A percentile compares a stretch with the other conserved stretches of the same genome.
These are phyloP conservation scores for Protophormia terraenovae DNA, from an alignment of 2,888 invertebrate genomes.

Conservation along the genomic window DNA sequence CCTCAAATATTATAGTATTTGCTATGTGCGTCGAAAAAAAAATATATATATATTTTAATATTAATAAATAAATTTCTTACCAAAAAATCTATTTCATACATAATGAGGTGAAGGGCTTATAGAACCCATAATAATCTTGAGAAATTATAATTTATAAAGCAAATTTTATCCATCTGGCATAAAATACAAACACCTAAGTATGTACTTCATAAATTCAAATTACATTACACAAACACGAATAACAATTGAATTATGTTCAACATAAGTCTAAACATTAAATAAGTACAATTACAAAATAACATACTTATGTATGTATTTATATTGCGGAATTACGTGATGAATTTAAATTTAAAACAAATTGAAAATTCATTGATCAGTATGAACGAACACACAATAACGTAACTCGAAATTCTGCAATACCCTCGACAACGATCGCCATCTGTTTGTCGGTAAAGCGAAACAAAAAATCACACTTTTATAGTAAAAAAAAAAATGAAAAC, in stretches of 20 bases:
- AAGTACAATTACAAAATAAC: neutral
- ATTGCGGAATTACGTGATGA: slow-evolving; percentile 31
- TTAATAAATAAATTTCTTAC: too few species aligned
- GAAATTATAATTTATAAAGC: too few species aligned
- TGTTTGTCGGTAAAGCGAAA: slow-evolving; percentile 41
- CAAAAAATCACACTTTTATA: neutral
- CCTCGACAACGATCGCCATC: slow-evolving; percentile 4
- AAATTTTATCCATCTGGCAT: neutral
- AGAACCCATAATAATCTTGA: too few species aligned
- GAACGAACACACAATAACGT: neutral
- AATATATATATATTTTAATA: too few species aligned
- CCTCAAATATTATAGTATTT: too few species aligned
- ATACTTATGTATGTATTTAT: too few species aligned
- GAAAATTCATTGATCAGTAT: slow-evolving; percentile 51
- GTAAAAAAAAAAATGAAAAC: neutral
- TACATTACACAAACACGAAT: neutral
- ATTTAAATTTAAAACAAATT: slow-evolving; percentile 43
- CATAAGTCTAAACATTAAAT: neutral
- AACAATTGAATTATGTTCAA: neutral
- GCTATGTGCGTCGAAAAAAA: too few species aligned
- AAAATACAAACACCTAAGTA: too few species aligned
- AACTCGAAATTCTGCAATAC: slow-evolving; percentile 21
- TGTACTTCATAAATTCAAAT: neutral
- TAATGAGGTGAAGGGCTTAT: too few species aligned
- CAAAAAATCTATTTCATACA: too few species aligned